A percentile compares a stretch with the other conserved stretches of the same genome.
These are phyloP conservation scores for Ennomos quercinarius DNA, from an alignment of 2,888 invertebrate genomes.

Conservation along the genomic window DNA sequence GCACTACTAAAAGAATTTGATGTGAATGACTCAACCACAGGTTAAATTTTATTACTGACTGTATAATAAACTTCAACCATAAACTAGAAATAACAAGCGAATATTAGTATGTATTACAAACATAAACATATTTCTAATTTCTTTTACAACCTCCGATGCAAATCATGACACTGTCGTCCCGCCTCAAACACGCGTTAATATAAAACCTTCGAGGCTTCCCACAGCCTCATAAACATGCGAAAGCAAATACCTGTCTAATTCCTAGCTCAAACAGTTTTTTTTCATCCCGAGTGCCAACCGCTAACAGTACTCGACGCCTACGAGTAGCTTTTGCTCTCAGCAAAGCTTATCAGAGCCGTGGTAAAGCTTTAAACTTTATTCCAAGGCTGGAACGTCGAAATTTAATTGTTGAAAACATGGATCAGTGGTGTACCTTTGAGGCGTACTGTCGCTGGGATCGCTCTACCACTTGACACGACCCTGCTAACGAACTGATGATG, in stretches of 20 bases:
- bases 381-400: constrained; percentile 27
- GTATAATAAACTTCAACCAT: constrained; percentile 30
- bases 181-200: constrained; percentile 32
- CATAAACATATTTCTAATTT: constrained; percentile 25
- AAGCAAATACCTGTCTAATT: constrained; percentile 62
- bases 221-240: constrained; percentile 54
- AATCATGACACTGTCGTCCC: constrained; percentile 37
- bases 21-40: constrained; percentile 6
- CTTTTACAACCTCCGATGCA: constrained; percentile 34
- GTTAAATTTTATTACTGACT: constrained; percentile 10
- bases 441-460: constrained; percentile 43
- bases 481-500: constrained; percentile 66
- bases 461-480: constrained; percentile 62
- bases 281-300: constrained; percentile 51
- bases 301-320: constrained; percentile 71
- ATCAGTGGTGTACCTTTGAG: constrained; percentile 35
- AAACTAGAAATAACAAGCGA: constrained; percentile 33
- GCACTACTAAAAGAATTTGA: background rate
- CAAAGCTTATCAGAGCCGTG: constrained; percentile 26
- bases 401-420: constrained; percentile 25
- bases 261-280: constrained; percentile 58
- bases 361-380: constrained; percentile 32
- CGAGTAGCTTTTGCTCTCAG: constrained; percentile 48
- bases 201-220: constrained; percentile 49
- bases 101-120: constrained; percentile 21